These are phyloP conservation scores for Procapra przewalskii DNA, from an alignment of 2,113 vertebrate species.

Conservation along the genomic window DNA sequence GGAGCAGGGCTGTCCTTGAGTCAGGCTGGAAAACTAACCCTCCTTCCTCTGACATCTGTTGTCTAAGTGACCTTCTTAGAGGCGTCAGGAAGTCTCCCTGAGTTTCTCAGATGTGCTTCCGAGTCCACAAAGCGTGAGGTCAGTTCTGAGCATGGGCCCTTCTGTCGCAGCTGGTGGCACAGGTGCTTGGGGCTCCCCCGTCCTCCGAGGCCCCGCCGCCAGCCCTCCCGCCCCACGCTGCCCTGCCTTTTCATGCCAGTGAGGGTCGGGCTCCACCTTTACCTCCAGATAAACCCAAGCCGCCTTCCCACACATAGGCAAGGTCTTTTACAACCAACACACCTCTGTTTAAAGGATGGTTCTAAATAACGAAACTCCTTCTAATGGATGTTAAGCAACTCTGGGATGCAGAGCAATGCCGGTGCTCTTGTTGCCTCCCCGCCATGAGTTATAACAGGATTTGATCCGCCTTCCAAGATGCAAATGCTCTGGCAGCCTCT, in stretches of 20 bases:
- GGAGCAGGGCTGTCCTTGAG: neutral
- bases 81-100: neutral
- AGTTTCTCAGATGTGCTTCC: neutral
- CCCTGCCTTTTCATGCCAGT: neutral
- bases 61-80: neutral
- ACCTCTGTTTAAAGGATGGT: too few species aligned
- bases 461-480: conserved; percentile 23
- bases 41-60: neutral
- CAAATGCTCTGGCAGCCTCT: neutral
- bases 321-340: neutral
- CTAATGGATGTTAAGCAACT: neutral
- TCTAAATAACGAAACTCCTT: neutral
- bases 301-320: neutral
- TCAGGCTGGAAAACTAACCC: neutral
- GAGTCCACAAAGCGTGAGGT: neutral
- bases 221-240: neutral
- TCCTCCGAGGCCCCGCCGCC: neutral
- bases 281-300: neutral
- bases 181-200: neutral
- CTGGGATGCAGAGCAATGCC: neutral
- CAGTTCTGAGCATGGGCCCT: neutral
- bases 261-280: neutral
- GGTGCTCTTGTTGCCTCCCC: neutral
- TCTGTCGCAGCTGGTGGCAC: too few species aligned
- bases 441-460: neutral